phyloP scores from a whole-genome alignment of 2,113 vertebrate species.

The Ranitomeya variabilis region DNA sequence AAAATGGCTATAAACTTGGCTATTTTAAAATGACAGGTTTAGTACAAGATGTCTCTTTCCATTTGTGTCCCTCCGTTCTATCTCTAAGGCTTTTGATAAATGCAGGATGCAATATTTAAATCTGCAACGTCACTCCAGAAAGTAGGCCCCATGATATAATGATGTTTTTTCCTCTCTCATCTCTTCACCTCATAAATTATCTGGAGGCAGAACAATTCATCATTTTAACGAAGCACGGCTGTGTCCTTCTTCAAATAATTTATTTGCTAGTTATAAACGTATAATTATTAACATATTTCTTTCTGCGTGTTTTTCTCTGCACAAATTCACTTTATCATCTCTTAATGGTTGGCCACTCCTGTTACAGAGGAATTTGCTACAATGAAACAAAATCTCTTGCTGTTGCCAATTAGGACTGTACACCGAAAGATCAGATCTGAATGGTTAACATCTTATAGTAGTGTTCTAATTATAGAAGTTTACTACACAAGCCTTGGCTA shows the following conservation, averaged over 20 bases:
- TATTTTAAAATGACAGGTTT: not conserved
- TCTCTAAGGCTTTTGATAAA: constrained; percentile 43
- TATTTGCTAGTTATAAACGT: constrained; percentile 59
- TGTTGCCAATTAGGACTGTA: constrained; percentile 49
- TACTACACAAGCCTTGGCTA: not conserved
- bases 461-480: constrained; percentile 45
- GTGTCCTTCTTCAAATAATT: constrained; percentile 57
- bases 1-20: not conserved
- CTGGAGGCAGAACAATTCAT: constrained; percentile 55
- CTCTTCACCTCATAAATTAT: constrained; percentile 60
- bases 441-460: constrained; percentile 42
- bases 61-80: not conserved
- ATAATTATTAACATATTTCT: constrained; percentile 60
- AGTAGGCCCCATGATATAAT: constrained; percentile 57
- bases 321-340: constrained; percentile 49
- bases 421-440: constrained; percentile 1
- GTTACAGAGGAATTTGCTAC: constrained; percentile 49
- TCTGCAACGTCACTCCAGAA: constrained; percentile 38
- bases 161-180: constrained; percentile 56
- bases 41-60: constrained; percentile 16
- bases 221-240: constrained; percentile 58
- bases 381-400: constrained; percentile 40
- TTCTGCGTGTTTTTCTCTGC: constrained; percentile 35
- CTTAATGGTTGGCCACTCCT: constrained; percentile 33
- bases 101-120: constrained; percentile 53